These are phyloP conservation scores for Liasis olivaceus DNA, from an alignment of 2,797 vertebrate species.

Conservation along the genomic window DNA sequence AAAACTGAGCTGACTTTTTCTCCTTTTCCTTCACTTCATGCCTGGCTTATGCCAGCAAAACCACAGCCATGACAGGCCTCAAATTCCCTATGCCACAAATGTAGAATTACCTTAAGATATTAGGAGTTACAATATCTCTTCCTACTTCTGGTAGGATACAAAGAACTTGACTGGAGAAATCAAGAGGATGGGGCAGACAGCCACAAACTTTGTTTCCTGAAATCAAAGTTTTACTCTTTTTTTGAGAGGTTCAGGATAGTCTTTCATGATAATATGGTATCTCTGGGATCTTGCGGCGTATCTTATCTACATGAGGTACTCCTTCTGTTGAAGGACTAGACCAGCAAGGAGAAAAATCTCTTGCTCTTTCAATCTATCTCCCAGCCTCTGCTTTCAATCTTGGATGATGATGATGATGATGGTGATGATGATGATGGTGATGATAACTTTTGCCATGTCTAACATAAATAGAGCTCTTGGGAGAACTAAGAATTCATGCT, in stretches of 20 bases:
- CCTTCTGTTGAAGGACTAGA: background rate
- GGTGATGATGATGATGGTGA: background rate
- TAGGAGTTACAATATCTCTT: no score
- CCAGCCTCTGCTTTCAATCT: background rate
- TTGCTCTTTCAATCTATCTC: background rate
- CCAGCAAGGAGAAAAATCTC: background rate
- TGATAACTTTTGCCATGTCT: background rate
- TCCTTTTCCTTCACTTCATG: no score
- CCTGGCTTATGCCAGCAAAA: no score
- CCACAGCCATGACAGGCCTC: no score
- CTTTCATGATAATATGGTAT: background rate
- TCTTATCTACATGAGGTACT: background rate
- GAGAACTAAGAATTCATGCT: background rate
- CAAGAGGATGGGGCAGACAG: background rate
- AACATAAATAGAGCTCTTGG: background rate
- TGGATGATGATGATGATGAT: background rate
- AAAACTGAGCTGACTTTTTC: no score
- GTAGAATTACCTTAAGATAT: no score
- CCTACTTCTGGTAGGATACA: background rate
- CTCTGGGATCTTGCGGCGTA: background rate
- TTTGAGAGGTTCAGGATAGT: background rate
- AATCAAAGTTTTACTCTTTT: background rate
- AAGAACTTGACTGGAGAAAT: background rate
- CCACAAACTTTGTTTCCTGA: background rate
- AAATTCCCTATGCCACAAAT: no score